Base-by-base conservation (phyloP, 2,888 invertebrate genomes). In the Pharmacophagus antenor region DNA sequence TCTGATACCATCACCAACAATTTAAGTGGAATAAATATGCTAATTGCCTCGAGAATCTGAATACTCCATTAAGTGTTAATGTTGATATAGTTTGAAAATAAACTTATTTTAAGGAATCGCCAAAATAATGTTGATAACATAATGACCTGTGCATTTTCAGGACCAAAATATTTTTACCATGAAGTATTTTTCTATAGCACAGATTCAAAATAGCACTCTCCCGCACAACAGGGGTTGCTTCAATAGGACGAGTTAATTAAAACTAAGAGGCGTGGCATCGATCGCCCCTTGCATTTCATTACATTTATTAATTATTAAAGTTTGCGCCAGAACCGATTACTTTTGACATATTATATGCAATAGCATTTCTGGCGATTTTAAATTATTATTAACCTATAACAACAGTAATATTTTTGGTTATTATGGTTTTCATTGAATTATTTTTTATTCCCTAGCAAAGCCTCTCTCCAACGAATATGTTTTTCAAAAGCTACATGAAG, bases 41-140 rank as follows among this genome's bases (percentile, higher is more conserved):
- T 57, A 57, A 57, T 57, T 57, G 31, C 50, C 27, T 42, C 23
- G 20, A 57, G 17, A 27, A 57, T 21, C 27, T 20, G 50, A 51
- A 51, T 42, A 44, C 44, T 12, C 49, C 49, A 27, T 25, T 25
- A 42, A n/a, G 17, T 15, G n/a, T 17, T 42, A n/a, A 42, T 42
- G 42, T 15, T 42, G 42, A 42, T 42, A 42, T 15, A 42, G 42
- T 42, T 27, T 10, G 27, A 10, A 27, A 10, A 27, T 7, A 27
- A 27, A 10, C 5, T 42, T 17, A 42, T 42, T 42, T 42, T 3
- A 42, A 42, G 31, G 15, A 31, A 31, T 3, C 10, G 12, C 10
- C 3, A 1, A 2, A 10, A 31, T 12, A 31, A 31, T 31, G 10
- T 10, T 31, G 12, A 10, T 31, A 31, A 31, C 8, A 31, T 3